Conservation (phyloP, 2,888 invertebrate species). For the Ophion ventricosus region DNA sequence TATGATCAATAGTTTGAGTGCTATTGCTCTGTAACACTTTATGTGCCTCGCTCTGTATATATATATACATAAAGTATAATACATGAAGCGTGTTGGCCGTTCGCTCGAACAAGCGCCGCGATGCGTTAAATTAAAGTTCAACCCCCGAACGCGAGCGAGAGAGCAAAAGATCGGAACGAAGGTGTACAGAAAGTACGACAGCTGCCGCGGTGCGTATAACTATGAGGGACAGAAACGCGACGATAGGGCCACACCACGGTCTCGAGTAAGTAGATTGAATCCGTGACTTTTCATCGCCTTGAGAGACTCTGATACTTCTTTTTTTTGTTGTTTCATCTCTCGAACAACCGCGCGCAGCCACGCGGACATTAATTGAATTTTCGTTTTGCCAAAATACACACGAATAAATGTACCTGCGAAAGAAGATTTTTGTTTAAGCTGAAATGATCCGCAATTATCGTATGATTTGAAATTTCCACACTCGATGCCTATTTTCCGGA, state of each 20-base stretch:
- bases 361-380: constrained; percentile 25
- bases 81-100: constrained; percentile 62
- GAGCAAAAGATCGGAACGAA: constrained; percentile 46
- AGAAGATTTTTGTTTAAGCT: neutral
- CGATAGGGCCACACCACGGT: constrained; percentile 37
- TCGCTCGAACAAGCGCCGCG: constrained; percentile 70
- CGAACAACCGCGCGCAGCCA: neutral
- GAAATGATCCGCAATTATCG: too few relatives aligned
- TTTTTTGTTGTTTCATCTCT: neutral
- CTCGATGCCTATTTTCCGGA: too few relatives aligned
- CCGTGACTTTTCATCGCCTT: constrained; percentile 68
- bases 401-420: neutral
- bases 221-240: constrained; percentile 41
- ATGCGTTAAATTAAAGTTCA: constrained; percentile 83
- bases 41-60: too few relatives aligned
- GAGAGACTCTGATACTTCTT: constrained; percentile 50
- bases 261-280: constrained; percentile 65
- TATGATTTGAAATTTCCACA: too few relatives aligned
- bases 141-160: constrained; percentile 73
- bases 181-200: constrained; percentile 36
- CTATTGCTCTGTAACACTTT: too few relatives aligned
- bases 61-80: constrained; percentile 25
- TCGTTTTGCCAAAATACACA: constrained; percentile 6
- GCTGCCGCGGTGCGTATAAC: constrained; percentile 36
- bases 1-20: too few relatives aligned